Base-by-base conservation (phyloP, 2,797 vertebrate genomes). In the Brotula barbata region DNA sequence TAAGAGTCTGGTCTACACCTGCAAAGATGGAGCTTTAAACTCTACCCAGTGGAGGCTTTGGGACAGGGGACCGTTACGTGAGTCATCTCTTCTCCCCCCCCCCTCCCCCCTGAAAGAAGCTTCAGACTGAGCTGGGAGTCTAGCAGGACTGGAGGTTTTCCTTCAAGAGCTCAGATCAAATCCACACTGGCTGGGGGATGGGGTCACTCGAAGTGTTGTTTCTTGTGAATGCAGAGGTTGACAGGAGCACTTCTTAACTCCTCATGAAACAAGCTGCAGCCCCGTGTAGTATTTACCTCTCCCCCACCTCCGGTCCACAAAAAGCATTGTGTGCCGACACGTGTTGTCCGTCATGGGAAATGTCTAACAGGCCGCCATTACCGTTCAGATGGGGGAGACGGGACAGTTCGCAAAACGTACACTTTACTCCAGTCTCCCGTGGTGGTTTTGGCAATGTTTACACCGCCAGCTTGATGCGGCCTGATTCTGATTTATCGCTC, bases 171-270 rank as follows among this genome's bases (percentile, higher is more conserved):
- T 16, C 44, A 16, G 39, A 40, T 12, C 49, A 64, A 55, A 71
- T 68, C 22, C 60, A 19, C 25, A 20, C 42, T 34, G 59, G 75
- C 69, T 44, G 42, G 17, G n/a, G n/a, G 25, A 28, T 4, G 25
- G 22, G 39, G 56, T 73, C 54, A 59, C 37, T 3, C 34, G 21
- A 36, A 45, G 48, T 2, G 28, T 40, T 23, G 53, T 46, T 70
- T 54, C 42, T 43, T 41, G 13, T 33, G 59, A 58, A 70, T 6
- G 17, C 14, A 39, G 57, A 58, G 58, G 41, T 36, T 71, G 72
- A 75, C 59, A 85, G 62, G 58, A 70, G 68, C 51, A 40, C 48
- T 58, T 64, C 23, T 75, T 8, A 39, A 34, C 53, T 77, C 51
- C 45, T 59, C 1, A 6, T 31, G 28, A 37, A 50, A 8, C 14